These are phyloP conservation scores for Choristoneura rosaceana DNA, from an alignment of 2,888 invertebrate species.

Conservation along the genomic window DNA sequence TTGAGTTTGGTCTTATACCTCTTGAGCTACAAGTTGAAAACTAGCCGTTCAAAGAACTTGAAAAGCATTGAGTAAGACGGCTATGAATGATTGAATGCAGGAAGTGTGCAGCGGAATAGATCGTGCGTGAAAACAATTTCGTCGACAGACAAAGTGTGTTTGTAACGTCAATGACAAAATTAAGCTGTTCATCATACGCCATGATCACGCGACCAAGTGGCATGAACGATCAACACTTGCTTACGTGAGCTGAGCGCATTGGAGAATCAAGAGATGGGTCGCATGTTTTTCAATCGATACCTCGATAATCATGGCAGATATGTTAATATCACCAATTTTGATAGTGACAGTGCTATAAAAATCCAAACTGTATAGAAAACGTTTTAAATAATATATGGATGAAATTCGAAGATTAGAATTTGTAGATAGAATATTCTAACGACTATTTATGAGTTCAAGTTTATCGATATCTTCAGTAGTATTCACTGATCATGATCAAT, in stretches of 20 bases:
- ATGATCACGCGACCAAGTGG: slow-evolving; percentile 23
- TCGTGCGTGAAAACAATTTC: background rate
- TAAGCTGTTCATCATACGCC: slow-evolving; percentile 5
- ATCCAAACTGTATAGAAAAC: background rate
- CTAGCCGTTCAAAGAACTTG: background rate
- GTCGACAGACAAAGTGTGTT: background rate
- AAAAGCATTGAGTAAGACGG: too few species aligned
- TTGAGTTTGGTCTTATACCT: background rate
- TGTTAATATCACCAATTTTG: background rate
- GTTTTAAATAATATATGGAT: too few species aligned
- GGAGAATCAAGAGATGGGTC: background rate
- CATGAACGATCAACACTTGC: slow-evolving; percentile 18
- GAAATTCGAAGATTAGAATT: background rate
- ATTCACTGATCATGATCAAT: background rate
- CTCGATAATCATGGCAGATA: background rate
- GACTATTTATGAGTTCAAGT: too few species aligned
- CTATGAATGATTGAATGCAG: background rate
- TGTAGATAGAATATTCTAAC: too few species aligned
- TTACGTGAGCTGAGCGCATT: slow-evolving; percentile 15
- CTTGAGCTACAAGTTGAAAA: background rate
- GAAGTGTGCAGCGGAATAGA: background rate
- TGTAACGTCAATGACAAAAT: slow-evolving; percentile 1
- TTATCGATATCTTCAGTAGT: too few species aligned
- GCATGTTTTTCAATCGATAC: background rate
- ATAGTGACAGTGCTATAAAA: too few species aligned